Conservation (phyloP, 2,888 invertebrate genomes). For the Tinea pellionella region DNA sequence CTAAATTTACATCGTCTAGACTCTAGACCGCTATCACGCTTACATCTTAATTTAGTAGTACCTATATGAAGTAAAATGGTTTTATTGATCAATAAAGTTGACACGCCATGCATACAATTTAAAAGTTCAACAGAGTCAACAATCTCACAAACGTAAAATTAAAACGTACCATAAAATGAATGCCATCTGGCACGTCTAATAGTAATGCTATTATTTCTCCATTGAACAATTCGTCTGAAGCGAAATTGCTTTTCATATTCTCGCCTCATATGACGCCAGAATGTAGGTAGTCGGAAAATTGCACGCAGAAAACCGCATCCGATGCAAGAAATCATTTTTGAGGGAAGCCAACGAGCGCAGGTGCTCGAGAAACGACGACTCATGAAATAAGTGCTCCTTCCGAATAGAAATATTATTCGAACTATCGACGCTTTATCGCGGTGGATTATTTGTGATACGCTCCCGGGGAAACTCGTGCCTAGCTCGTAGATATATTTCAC, state of each 20-base stretch:
- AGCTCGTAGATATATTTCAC: background rate
- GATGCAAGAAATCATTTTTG: constrained; percentile 28
- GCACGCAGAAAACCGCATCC: constrained; percentile 26
- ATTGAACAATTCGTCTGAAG: background rate
- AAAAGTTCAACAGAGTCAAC: no score
- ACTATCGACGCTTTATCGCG: constrained; percentile 32
- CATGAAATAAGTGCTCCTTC: constrained; percentile 31
- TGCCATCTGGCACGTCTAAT: constrained; percentile 5
- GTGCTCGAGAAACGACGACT: constrained; percentile 29
- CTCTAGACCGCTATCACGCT: no score
- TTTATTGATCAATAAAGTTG: no score
- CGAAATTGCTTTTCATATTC: constrained; percentile 6
- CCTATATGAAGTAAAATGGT: no score
- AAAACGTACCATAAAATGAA: background rate
- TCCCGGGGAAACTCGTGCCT: background rate
- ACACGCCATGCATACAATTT: no score
- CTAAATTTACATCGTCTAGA: no score
- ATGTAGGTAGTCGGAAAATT: constrained; percentile 19
- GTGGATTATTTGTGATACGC: constrained; percentile 26
- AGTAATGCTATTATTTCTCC: background rate
- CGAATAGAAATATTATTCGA: constrained; percentile 43
- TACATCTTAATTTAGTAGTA: no score
- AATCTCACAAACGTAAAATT: background rate
- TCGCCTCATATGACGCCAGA: background rate
- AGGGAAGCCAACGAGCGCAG: constrained; percentile 24